Evolutionary conservation across 2,888 invertebrate genomes (phyloP).

Genomic region (Chromoteleia sp.): DNA sequence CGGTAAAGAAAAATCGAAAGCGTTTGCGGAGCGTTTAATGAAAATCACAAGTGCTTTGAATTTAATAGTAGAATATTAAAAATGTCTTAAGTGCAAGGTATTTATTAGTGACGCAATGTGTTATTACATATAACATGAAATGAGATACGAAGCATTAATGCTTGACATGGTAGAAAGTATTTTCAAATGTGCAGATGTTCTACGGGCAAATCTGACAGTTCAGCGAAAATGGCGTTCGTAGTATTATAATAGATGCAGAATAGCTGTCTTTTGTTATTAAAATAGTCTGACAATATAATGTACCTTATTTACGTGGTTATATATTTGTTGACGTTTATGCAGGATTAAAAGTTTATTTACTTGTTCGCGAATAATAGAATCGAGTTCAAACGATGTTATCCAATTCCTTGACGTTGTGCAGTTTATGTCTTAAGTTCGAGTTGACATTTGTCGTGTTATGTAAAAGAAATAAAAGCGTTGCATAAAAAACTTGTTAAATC

Average conservation of each 20-base stretch:
- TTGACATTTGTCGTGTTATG: no score
- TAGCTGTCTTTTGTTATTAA: constrained; percentile 3
- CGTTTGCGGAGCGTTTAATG: constrained; percentile 5
- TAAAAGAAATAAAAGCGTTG: no score
- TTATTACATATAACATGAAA: constrained; percentile 17
- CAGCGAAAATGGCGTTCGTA: constrained; percentile 15
- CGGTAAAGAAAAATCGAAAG: constrained; percentile 27
- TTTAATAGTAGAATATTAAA: constrained; percentile 25
- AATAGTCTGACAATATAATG: not conserved
- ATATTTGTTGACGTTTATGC: not conserved
- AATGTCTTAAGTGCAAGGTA: not conserved
- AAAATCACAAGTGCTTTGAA: constrained; percentile 21
- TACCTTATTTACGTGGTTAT: not conserved
- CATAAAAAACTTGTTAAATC: no score
- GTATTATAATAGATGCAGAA: constrained; percentile 4
- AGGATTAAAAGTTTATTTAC: no score
- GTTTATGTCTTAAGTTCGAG: no score
- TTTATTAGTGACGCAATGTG: constrained; percentile 27
- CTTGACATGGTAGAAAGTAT: constrained; percentile 20
- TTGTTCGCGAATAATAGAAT: no score
- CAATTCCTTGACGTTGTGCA: no score
- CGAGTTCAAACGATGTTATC: no score
- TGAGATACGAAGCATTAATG: constrained; percentile 25
- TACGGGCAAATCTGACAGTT: constrained; percentile 23
- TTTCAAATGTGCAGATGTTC: constrained; percentile 34